phyloP scores from a whole-genome alignment of 1,140 invertebrate species.

The Trichonephila clavata region DNA sequence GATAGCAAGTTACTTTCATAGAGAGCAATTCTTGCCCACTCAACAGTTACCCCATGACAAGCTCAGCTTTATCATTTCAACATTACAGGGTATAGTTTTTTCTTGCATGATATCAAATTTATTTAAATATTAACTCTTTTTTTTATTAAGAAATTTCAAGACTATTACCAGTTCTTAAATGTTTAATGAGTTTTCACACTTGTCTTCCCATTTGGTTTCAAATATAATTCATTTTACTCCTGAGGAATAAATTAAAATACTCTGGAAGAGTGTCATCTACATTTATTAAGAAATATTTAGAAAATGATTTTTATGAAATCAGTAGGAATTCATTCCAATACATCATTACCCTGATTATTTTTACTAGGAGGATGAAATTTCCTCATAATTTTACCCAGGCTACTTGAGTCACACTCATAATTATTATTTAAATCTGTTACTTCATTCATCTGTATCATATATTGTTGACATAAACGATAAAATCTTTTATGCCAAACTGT shows the following conservation, averaged over 20 bases:
- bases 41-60: neutral
- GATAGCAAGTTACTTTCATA: neutral
- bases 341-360: neutral
- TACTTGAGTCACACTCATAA: neutral
- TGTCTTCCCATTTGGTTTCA: neutral
- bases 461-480: neutral
- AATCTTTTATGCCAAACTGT: neutral
- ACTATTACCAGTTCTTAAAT: neutral
- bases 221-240: neutral
- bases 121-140: neutral
- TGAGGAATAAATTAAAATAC: conserved; percentile 20
- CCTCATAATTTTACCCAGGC: neutral
- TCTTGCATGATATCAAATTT: neutral
- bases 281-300: conserved; percentile 30
- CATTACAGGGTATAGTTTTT: conserved; percentile 4
- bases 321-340: neutral
- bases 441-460: neutral
- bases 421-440: neutral
- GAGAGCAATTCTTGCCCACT: neutral
- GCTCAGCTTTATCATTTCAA: neutral
- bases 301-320: neutral
- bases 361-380: neutral
- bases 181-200: neutral
- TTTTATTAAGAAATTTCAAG: conserved; percentile 20
- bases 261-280: neutral